These are phyloP conservation scores for Oncorhynchus keta DNA, from an alignment of 2,113 vertebrate species.

Conservation along the genomic window DNA sequence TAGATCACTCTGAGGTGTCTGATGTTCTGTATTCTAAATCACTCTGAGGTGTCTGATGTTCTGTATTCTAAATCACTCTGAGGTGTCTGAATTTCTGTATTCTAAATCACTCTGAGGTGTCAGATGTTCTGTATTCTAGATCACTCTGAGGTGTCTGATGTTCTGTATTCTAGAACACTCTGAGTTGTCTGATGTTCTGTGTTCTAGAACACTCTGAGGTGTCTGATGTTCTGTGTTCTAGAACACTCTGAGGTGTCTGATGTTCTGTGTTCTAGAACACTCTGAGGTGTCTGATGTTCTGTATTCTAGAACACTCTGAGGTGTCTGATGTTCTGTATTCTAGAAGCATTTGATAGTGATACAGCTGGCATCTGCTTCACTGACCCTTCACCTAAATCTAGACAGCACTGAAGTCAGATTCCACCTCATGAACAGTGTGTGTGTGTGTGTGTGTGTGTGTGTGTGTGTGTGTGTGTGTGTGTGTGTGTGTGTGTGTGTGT, in stretches of 20 bases:
- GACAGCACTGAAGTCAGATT: too few relatives aligned
- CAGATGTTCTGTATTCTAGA: too few relatives aligned
- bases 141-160: background rate
- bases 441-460: background rate
- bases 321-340: background rate
- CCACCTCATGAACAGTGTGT: background rate
- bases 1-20: too few relatives aligned
- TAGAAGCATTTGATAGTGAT: background rate
- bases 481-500: background rate
- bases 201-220: background rate
- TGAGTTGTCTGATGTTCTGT: background rate
- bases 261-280: too few relatives aligned
- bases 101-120: too few relatives aligned
- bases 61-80: too few relatives aligned
- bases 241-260: too few relatives aligned
- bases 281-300: too few relatives aligned
- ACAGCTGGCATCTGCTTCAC: background rate
- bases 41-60: background rate
- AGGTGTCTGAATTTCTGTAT: too few relatives aligned
- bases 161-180: too few relatives aligned
- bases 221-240: too few relatives aligned
- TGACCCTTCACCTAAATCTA: background rate
- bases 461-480: background rate
- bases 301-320: background rate
- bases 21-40: too few relatives aligned